Conservation (phyloP, 2,797 vertebrate genomes). For the Chelidonichthys spinosus region DNA sequence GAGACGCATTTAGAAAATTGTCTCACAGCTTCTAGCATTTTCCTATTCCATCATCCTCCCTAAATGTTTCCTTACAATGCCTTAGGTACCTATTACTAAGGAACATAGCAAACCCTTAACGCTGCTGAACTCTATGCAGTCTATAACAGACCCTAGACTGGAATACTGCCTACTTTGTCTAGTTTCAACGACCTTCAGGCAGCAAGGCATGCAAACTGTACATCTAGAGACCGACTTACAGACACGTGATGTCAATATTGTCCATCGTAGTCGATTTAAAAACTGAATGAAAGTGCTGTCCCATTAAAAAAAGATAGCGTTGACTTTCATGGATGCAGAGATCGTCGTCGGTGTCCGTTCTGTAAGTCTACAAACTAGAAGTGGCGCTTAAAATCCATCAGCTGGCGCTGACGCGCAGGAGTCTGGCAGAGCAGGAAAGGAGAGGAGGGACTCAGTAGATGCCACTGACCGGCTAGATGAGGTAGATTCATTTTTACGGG, state of each 20-base stretch:
- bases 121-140: conserved; percentile 31
- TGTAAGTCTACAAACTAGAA: conserved; percentile 11
- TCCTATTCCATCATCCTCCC: conserved; percentile 38
- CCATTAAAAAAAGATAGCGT: neutral
- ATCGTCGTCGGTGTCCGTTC: conserved; percentile 15
- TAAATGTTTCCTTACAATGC: conserved; percentile 47
- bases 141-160: conserved; percentile 39
- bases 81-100: conserved; percentile 45
- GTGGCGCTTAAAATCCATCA: conserved; percentile 14
- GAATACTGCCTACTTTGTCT: conserved; percentile 32
- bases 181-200: conserved; percentile 38
- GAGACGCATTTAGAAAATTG: conserved; percentile 50
- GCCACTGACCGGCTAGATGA: conserved; percentile 71
- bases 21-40: conserved; percentile 57
- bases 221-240: conserved; percentile 32
- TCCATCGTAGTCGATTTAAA: conserved; percentile 15
- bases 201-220: conserved; percentile 52
- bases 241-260: conserved; percentile 13
- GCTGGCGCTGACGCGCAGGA: conserved; percentile 8
- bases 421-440: conserved; percentile 24
- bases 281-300: conserved; percentile 15
- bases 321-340: conserved; percentile 8
- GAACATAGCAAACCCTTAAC: conserved; percentile 26
- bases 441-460: conserved; percentile 37
- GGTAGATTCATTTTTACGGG: conserved; percentile 81